Base-by-base conservation (phyloP, 2,113 vertebrate species). In the Eonycteris spelaea region DNA sequence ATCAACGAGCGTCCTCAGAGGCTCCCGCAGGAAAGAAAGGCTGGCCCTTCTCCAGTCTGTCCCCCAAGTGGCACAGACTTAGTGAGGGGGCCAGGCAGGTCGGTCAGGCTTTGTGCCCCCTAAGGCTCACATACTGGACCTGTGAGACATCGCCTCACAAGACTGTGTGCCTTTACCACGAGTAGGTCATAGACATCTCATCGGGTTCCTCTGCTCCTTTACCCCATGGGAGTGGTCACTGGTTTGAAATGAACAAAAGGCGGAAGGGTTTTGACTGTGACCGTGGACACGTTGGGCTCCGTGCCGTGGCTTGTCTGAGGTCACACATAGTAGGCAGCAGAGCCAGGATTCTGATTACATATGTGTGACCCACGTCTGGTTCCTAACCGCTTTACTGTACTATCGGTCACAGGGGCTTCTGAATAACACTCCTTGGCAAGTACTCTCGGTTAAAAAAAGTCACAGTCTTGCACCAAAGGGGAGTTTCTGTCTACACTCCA, bases 321-420 rank as follows among this genome's bases (percentile, higher is more conserved):
- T 61, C 59, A 28, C 8, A 40, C 6, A 24, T 0, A 43, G 43
- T 2, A 43, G 65, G 43, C 21, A 13, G 33, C 19, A 63, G 28
- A 55, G 26, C 57, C 33, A 33, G 35, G 70, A 13, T 30, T 48
- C 30, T 55, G 73, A 51, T 45, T 33, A 18, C 2, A 2, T 10
- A 2, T 22, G 6, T 43, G 33, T 7, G 40, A 30, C 10, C 59
- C 45, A n/a, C 7, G 0, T 59, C 28, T 40, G 5, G 45, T 40
- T 85, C 53, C 61, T 77, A 24, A 35, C 18, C 51, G 43, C n/a
- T 26, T 7, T 18, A 12, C 55, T 16, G 2, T n/a, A 12, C 40
- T 15, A 3, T 1, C 7, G 55, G 22, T 24, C 28, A n/a, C 0
- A 7, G 40, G n/a, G 45, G 65, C 14, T 74, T 77, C 67, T 4